Evolutionary conservation across 1,140 invertebrate species (phyloP), one percentile per base, ranked within the genome.

Genomic region (Pararge aegeria): DNA sequence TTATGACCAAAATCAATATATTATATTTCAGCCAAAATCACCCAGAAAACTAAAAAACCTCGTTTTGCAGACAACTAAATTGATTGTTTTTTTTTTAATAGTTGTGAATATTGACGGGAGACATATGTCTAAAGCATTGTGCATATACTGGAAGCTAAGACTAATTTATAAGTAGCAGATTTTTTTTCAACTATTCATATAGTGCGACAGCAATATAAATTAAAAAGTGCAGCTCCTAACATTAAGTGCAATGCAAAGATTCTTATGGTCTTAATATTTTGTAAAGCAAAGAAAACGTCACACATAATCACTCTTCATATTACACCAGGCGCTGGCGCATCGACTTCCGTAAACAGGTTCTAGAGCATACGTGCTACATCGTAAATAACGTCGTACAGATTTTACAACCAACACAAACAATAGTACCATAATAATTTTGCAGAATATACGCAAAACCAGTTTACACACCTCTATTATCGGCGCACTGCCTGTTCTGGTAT

Each of bases 401-500:
- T 42, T 42, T 42, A 42, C 38, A 42, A 42, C 38, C 38, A 5
- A 42, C 38, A 42, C 38, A 42, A 42, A 42, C 38, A 42, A 42
- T 42, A 42, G 7, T 16, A 42, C 16, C 15, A 42, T 42, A 42
- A 42, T 42, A 42, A 16, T 18, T 15, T 18, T 5, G 13, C 38
- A 16, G n/a, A 42, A 18, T 18, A 42, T 42, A 42, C 12, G 24
- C 48, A 15, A 50, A 50, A 50, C 48, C 48, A 29, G 48, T 50
- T 42, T 42, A 42, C 38, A 42, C 38, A 18, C 38, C 38, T 42
- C 38, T 42, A 42, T 42, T 42, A 15, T 42, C 13, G 15, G 10
- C 34, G 34, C 5, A 7, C 38, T 42, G 38, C 13, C 20, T 50
- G 48, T 18, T 50, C n/a, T 50, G 48, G 21, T 50, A 27, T 50